These are phyloP conservation scores for Halyomorpha halys DNA, from an alignment of 1,140 invertebrate species.

Conservation along the genomic window DNA sequence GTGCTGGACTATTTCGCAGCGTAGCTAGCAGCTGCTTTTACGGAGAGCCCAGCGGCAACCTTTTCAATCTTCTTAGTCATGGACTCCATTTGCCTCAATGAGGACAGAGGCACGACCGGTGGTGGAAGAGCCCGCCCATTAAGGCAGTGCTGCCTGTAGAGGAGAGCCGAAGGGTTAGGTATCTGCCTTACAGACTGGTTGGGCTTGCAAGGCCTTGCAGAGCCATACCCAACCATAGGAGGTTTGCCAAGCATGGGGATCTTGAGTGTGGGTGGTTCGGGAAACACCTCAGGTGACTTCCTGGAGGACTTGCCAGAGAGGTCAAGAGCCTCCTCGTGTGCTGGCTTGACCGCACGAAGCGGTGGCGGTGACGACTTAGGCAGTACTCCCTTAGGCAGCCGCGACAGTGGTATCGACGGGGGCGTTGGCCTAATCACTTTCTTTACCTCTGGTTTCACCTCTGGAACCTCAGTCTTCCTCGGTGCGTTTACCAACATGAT, in stretches of 20 bases:
- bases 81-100: constrained; percentile 33
- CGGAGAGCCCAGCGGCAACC: constrained; percentile 32
- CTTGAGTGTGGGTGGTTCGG: constrained; percentile 29
- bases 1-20: background rate
- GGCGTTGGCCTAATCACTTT: constrained; percentile 22
- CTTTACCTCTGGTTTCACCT: constrained; percentile 19
- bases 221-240: background rate
- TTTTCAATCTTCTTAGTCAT: constrained; percentile 34
- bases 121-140: constrained; percentile 25
- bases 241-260: constrained; percentile 17
- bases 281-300: constrained; percentile 30
- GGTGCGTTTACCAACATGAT: constrained; percentile 34
- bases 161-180: constrained; percentile 35
- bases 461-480: background rate
- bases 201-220: constrained; percentile 24
- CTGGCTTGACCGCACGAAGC: background rate
- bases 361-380: constrained; percentile 5
- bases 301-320: constrained; percentile 34
- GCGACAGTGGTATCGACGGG: constrained; percentile 20
- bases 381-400: constrained; percentile 16
- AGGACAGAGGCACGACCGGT: constrained; percentile 25
- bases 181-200: constrained; percentile 37
- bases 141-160: constrained; percentile 31
- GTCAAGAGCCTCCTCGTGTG: constrained; percentile 31
- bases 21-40: constrained; percentile 29